A percentile compares a stretch with the other conserved stretches of the same genome.
These are phyloP conservation scores for Nemoura dubitans DNA, from an alignment of 2,888 invertebrate species.

Conservation along the genomic window DNA sequence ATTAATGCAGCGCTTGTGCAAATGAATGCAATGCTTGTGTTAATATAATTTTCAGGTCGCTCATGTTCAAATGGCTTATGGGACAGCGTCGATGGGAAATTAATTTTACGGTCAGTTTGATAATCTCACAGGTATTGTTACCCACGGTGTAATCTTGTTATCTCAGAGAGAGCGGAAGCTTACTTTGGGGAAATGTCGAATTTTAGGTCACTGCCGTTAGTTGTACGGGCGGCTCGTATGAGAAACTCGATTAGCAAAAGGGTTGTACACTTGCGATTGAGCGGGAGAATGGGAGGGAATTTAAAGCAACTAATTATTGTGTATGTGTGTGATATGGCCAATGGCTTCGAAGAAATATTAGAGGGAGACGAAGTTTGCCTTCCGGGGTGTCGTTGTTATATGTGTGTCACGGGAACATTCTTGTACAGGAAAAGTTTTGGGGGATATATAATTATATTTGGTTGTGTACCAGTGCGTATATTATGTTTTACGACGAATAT, in stretches of 20 bases:
- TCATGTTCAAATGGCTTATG: neutral
- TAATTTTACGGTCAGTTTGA: neutral
- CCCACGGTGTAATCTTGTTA: neutral
- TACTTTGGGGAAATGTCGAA: neutral
- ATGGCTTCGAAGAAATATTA: too few species aligned
- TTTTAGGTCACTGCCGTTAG: neutral
- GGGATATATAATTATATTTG: too few species aligned
- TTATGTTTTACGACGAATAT: too few species aligned
- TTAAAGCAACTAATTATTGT: neutral
- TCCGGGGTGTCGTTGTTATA: too few species aligned
- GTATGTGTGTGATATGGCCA: too few species aligned
- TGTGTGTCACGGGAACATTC: too few species aligned
- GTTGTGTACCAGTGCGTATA: too few species aligned
- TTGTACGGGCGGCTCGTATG: neutral
- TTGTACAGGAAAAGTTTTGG: too few species aligned
- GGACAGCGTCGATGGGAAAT: neutral
- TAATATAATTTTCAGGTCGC: too few species aligned
- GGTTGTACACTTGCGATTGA: neutral
- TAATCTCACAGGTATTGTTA: slow-evolving; percentile 3
- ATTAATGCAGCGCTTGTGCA: too few species aligned
- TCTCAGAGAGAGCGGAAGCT: neutral
- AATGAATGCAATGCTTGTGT: too few species aligned
- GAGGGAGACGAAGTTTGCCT: too few species aligned
- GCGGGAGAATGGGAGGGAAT: neutral
- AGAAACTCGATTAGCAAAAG: neutral